phyloP scores from a whole-genome alignment of 1,140 invertebrate species.

The Eulimnadia texana region DNA sequence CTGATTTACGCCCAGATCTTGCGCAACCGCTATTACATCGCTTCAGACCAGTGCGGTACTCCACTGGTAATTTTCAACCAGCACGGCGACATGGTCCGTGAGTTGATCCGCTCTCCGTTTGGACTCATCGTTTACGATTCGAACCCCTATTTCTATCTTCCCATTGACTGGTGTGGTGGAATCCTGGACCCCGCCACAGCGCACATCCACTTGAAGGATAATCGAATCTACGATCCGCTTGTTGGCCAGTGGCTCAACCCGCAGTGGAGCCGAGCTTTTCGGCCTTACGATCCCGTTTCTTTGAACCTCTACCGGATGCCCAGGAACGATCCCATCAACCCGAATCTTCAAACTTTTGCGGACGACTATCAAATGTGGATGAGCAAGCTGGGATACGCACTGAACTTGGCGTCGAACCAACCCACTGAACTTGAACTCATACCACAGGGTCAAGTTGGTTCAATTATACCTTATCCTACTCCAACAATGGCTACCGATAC shows the following conservation, averaged over 20 bases:
- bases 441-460: too few relatives aligned
- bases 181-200: conserved; percentile 66
- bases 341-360: conserved; percentile 43
- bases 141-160: conserved; percentile 83
- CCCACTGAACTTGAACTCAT: too few relatives aligned
- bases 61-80: conserved; percentile 90
- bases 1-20: conserved; percentile 72
- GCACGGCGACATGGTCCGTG: conserved; percentile 79
- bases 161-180: conserved; percentile 84
- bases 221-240: conserved; percentile 83
- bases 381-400: neutral
- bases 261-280: conserved; percentile 67
- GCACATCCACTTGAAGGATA: conserved; percentile 77
- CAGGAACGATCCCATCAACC: conserved; percentile 65
- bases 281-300: conserved; percentile 51
- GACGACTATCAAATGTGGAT: neutral
- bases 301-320: conserved; percentile 78
- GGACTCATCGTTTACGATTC: conserved; percentile 89
- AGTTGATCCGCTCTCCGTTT: conserved; percentile 85
- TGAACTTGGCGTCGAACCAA: neutral
- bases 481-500: too few relatives aligned
- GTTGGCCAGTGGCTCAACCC: conserved; percentile 92
- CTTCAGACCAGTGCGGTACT: conserved; percentile 85
- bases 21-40: conserved; percentile 84
- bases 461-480: too few relatives aligned